Base-by-base conservation (phyloP, 1,140 invertebrate genomes). In the Papilio aristodemus region DNA sequence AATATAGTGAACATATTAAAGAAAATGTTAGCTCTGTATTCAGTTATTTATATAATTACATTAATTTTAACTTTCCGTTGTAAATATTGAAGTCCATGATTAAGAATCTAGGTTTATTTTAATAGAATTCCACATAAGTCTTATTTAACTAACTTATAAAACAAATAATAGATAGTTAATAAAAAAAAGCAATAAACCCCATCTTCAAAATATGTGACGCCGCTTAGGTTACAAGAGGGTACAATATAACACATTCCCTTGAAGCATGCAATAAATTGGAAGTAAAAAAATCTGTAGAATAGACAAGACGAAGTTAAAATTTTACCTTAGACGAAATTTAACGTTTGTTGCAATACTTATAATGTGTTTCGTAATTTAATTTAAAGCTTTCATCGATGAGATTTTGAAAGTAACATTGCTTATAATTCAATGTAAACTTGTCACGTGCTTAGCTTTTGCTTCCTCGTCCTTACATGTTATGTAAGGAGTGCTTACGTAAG, bases 391-490 rank as follows among this genome's bases (percentile, higher is more conserved):
- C 46, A 19, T 54, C 19, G 46, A 10, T 54, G 19, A 54, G 4
- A 11, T 22, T 4, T 22, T 54, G 19, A 54, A 22, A 22, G 14
- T 46, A 19, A 17, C 17, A 46, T 1, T 46, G 43, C 43, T 2
- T 54, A 22, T 10, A 54, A 3, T 54, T 54, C 11, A 39, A 13
- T 39, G 11, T 25, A 54, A 54, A 19, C 46, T 22, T 54, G 46
- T 54, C 46, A 54, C 46, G 17, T 25, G 46, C 10, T 54, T 22
- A 54, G 10, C 43, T 19, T 10, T 32, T 0, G 4, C 46, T 54
- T 54, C 46, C 46, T 54, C 22, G 19, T 54, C 17, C 19, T 22
- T 54, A 25, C 11, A 54, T 46, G 43, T 54, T 54, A 13, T 54
- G 46, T 54, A 54, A 54, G 43, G 17, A 46, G 7, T 22, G 10